Base-by-base conservation (phyloP, 2,113 vertebrate species). In the Alosa alosa region DNA sequence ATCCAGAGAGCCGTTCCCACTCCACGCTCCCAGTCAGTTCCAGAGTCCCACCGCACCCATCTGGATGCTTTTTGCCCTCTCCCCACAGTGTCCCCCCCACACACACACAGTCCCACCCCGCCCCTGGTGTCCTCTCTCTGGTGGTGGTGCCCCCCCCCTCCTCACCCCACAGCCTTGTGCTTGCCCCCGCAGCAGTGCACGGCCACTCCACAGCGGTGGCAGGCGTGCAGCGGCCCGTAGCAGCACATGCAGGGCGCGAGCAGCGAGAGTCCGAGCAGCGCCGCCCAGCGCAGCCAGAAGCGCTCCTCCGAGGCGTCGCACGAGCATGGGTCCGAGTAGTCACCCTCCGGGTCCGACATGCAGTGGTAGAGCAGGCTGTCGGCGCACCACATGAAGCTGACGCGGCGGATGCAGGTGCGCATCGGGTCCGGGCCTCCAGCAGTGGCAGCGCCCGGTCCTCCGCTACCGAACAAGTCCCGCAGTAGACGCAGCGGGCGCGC, bases 321-420 rank as follows among this genome's bases (percentile, higher is more conserved):
- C 2, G 98, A 99, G 93, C 98, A 99, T 46, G 98, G 97, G 95
- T 99, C 98, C 7, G 96, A 97, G 82, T 97, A 99, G 89, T 99
- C 98, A 9, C 98, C 98, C 96, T 99, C 98, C 0, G 98, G 96
- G 92, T 99, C 98, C 0, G 98, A 98, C 98, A 99, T 98, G 93
- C 98, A 99, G 95, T 99, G 98, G 89, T 99, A 99, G 87, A 99
- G 96, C 95, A 99, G 96, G 93, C 96, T 99, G 96, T 99, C 97
- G 0, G 98, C 97, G 0, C 97, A 99, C 97, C 98, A 98, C 96
- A 99, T 97, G 91, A 98, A 99, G 96, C 97, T 99, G 91, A 97
- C 97, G 57, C 97, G 95, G 87, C 95, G 95, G 94, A 99, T 99
- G 93, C 97, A 97, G 85, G 96, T 97, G 91, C 95, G 96, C 75